Conservation (phyloP, 2,113 vertebrate genomes). For the Nycticorax nycticorax region DNA sequence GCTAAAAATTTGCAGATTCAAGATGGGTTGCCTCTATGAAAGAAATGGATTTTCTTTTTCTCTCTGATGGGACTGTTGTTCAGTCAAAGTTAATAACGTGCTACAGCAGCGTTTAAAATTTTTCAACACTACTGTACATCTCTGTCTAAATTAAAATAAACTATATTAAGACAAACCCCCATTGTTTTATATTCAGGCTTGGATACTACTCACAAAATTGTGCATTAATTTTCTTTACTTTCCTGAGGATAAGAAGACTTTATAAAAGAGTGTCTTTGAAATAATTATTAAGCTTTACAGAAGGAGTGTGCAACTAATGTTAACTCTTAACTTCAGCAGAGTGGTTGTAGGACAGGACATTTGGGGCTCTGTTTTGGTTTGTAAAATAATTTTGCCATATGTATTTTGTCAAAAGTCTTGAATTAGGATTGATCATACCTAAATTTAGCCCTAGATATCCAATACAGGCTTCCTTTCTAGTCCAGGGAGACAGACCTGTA, state of each 20-base stretch:
- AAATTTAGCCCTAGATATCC: not conserved
- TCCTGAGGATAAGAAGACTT: not conserved
- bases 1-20: not conserved
- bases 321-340: not conserved
- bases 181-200: not conserved
- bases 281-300: not conserved
- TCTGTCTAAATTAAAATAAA: not conserved
- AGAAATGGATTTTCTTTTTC: conserved; percentile 24
- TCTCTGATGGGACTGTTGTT: not conserved
- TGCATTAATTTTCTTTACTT: not conserved
- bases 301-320: not conserved
- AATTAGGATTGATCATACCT: not conserved
- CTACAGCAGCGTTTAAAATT: not conserved
- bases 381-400: not conserved
- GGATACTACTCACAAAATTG: not conserved
- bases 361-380: not conserved
- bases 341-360: not conserved
- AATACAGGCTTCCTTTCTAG: not conserved
- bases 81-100: not conserved
- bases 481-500: not conserved
- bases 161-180: not conserved
- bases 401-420: not conserved
- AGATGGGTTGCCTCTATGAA: not conserved
- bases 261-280: not conserved
- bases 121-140: not conserved